Base-by-base conservation (phyloP, 2,113 vertebrate species). In the Coregonus clupeaformis region DNA sequence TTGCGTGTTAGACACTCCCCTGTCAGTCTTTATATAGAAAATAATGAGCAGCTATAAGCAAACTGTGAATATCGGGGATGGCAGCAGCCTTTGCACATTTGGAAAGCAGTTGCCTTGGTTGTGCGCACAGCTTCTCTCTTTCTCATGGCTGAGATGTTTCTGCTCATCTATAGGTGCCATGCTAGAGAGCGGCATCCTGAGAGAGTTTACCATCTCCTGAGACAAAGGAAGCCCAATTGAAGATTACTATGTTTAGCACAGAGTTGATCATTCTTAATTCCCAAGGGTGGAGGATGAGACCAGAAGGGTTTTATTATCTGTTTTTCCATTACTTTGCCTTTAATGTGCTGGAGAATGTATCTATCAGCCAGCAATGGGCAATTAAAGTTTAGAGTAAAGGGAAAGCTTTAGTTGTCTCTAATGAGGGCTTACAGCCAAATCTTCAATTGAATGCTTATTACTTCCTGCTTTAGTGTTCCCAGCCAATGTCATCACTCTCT, bases 51-150 rank as follows among this genome's bases (percentile, higher is more conserved):
- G 36, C 36, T 67, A 22, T 60, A 30, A 71, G 55, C 11, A n/a
- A 6, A 22, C 3, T 14, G 30, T 73, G 49, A 73, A 60, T 78
- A 49, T 74, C 66, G 76, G 52, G 14, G 67, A 78, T 47, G 52
- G 60, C 69, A 66, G 32, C 25, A 63, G 65, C 69, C 71, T 55
- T 69, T 70, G 59, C 60, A 63, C 68, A 55, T 65, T 77, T 45
- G 49, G 64, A 66, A 59, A 67, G 59, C 45, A 22, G 16, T 66
- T 42, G 9, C 36, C 69, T 49, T 75, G 69, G 77, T 75, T 84
- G 73, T 71, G 57, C 55, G 71, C 75, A 62, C 67, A 79, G 79
- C 72, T 76, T 68, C 68, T 55, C 52, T 83, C 60, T 77, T 20
- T 45, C 20, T 32, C 22, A 49, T n/a, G 32, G n/a, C n/a, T n/a